A percentile compares a stretch with the other conserved stretches of the same genome.
Conservation (phyloP, 2,113 vertebrate genomes). For the Coturnix japonica region DNA sequence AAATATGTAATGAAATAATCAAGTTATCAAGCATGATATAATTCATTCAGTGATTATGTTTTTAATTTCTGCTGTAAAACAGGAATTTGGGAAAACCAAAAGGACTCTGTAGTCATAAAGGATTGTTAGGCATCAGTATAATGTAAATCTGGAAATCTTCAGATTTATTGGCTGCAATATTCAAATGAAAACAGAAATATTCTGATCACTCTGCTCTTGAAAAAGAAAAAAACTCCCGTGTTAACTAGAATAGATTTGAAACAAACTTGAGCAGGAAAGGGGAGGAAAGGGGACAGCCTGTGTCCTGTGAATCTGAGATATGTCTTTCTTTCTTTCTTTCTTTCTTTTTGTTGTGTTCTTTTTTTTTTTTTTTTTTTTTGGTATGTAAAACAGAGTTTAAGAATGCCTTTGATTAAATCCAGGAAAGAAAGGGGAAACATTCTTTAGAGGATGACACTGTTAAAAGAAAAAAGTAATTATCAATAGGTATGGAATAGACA, state of each 20-base stretch:
- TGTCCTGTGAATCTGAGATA: background rate
- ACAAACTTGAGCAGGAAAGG: background rate
- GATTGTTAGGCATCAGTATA: background rate
- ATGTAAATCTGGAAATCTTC: background rate
- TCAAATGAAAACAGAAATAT: background rate
- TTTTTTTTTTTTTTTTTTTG: background rate
- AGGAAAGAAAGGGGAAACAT: background rate
- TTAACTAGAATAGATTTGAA: background rate
- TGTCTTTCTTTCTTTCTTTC: background rate
- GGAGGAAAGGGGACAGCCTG: background rate
- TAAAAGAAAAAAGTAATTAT: background rate
- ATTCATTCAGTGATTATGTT: background rate
- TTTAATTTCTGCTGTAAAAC: background rate
- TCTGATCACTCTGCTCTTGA: background rate
- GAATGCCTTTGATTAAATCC: background rate
- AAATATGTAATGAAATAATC: accelerated
- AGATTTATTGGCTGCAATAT: background rate
- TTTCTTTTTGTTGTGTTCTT: background rate
- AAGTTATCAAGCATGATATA: background rate
- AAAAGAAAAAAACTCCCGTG: background rate
- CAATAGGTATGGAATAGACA: background rate
- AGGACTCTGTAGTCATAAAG: background rate
- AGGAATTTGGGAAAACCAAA: background rate
- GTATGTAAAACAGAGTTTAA: background rate
- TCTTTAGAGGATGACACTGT: background rate